Base-by-base conservation (phyloP, 2,113 vertebrate genomes). In the Sialia sialis region DNA sequence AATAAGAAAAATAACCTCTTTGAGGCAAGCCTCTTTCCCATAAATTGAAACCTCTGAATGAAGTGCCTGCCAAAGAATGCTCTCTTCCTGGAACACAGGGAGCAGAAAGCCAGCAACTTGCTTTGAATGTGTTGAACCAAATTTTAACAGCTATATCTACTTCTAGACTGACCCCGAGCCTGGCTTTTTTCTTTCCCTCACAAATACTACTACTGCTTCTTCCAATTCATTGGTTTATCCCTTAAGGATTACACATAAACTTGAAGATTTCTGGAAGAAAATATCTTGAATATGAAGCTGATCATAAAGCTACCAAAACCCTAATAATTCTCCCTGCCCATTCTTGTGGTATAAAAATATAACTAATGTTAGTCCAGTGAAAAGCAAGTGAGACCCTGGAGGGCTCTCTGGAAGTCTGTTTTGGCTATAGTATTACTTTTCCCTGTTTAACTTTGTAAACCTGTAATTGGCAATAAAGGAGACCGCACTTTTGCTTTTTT, bases 391-490 rank as follows among this genome's bases (percentile, higher is more conserved):
- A 92, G 78, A 90, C 83, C 89, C 93, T 87, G 93, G 94, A 96
- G 83, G 93, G 70, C 84, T 87, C 66, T 92, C 58, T 94, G 89
- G 62, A 91, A 96, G 67, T 68, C 84, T 94, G 79, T 93, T 95
- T 95, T 97, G 89, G 96, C 85, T 93, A 91, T 75, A 87, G 49
- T 43, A 78, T 94, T 74, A 90, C 77, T 94, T 93, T 90, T 92
- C 86, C 91, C 52, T 90, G 76, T 93, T 97, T 94, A 95, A 96
- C 93, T 95, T 92, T 96, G 91, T 93, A 98, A 97, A 92, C 90
- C 88, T 95, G 77, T 95, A 97, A 96, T 93, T 97, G 94, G 95
- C 94, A 97, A 97, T 97, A 97, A 96, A 97, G 97, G 92, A 95
- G 74, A 96, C 94, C 82, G 26, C 90, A 89, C 93, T 97, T 95